These are phyloP conservation scores for Microplitis mediator DNA, from an alignment of 1,140 invertebrate genomes.

Conservation along the genomic window DNA sequence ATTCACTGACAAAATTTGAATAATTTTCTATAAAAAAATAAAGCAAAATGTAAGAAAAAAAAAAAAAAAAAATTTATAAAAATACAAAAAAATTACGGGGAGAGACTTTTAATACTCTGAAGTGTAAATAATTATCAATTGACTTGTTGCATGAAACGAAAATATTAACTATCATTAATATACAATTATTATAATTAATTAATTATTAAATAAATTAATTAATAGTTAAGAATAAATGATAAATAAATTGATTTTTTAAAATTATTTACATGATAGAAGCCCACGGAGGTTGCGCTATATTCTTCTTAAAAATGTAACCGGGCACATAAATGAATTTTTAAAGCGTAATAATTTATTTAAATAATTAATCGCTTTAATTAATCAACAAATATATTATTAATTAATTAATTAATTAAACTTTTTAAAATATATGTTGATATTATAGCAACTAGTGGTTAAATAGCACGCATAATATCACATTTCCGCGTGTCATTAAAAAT, in stretches of 20 bases:
- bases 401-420: too few relatives aligned
- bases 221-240: background rate
- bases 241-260: conserved; percentile 1
- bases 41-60: too few relatives aligned
- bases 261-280: conserved; percentile 16
- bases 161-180: conserved; percentile 3
- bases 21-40: background rate
- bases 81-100: background rate
- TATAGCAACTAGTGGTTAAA: too few relatives aligned
- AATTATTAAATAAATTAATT: background rate
- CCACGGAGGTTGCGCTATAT: conserved; percentile 32
- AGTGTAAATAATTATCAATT: conserved; percentile 9
- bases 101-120: background rate
- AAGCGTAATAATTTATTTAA: background rate
- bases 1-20: background rate
- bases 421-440: too few relatives aligned
- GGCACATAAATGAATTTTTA: conserved; percentile 1
- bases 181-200: background rate
- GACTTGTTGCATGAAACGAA: background rate
- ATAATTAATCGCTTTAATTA: background rate
- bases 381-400: too few relatives aligned
- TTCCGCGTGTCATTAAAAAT: background rate
- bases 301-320: conserved; percentile 37
- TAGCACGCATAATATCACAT: background rate
- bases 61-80: background rate